Evolutionary conservation across 2,797 vertebrate genomes (phyloP).

Genomic region (Furcifer pardalis): DNA sequence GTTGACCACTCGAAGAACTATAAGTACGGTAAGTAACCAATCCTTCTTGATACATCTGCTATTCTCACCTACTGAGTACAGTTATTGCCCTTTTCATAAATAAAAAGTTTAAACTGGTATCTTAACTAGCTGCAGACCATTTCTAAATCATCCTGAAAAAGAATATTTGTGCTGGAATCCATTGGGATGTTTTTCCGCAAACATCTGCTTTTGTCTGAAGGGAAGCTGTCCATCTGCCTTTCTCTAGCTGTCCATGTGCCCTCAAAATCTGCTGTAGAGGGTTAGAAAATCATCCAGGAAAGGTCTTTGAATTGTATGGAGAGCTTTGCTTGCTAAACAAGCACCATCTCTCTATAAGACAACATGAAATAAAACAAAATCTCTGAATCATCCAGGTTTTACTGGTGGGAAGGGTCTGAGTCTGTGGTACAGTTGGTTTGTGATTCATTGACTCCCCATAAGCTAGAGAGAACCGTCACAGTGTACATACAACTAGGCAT

Average conservation of each 20-base stretch:
- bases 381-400: not conserved
- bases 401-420: not conserved
- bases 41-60: not conserved
- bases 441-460: not conserved
- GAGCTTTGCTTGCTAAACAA: not conserved
- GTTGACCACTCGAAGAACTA: too few relatives aligned
- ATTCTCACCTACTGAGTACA: not conserved
- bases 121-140: not conserved
- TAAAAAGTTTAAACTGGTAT: not conserved
- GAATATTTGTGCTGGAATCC: not conserved
- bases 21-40: too few relatives aligned
- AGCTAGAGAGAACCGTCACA: not conserved
- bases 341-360: not conserved
- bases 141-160: not conserved
- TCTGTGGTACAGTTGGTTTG: not conserved
- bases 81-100: not conserved
- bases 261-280: not conserved
- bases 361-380: not conserved
- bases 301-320: not conserved
- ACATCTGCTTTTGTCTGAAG: not conserved
- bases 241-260: not conserved
- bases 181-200: not conserved
- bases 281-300: not conserved
- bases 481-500: too few relatives aligned
- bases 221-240: not conserved